Evolutionary conservation across 2,888 invertebrate species (phyloP), one percentile per base, ranked within the genome.

Genomic region (Diploptera punctata): DNA sequence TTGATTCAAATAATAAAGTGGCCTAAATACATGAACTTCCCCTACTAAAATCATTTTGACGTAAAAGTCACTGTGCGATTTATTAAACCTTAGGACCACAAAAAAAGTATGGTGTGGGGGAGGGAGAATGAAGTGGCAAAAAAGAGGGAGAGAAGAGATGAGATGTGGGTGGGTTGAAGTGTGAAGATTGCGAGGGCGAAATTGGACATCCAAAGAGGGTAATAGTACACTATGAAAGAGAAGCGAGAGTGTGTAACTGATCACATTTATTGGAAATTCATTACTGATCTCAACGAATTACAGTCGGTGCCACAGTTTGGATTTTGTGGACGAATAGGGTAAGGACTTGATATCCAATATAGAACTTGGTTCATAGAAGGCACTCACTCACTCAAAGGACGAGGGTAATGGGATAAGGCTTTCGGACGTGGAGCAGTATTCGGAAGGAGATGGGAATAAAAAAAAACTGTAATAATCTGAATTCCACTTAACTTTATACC

Each of bases 221-320:
- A 1, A 29, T 33, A 10, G n/a, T n/a, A n/a, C n/a, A 19, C 21
- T 24, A 16, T 29, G 54, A 29, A 16, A n/a, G 57, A 29, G 33
- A 33, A 33, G 10, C 33, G 7, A 33, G 33, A 7, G 13, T 24
- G 33, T 62, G 70, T 52, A 43, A 54, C 43, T 54, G 62, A 57
- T 67, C 49, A 67, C 43, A 21, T 49, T 47, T 71, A 71, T 71
- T 57, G 71, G 67, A 65, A 71, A 71, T 71, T 67, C 71, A 71
- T 71, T 71, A 71, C 54, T 67, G 33, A 19, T 19, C 70, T 19
- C 62, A 24, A 26, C 52, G 62, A 70, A 62, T 62, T 70, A 61
- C 29, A 70, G 61, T 43, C 38, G 33, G 33, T 10, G 10, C 33
- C 33, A 33, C 33, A 24, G 54, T 13, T 9, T 21, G 24, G 26